Conservation (phyloP, 2,888 invertebrate genomes). For the Nemapogon koenigi region DNA sequence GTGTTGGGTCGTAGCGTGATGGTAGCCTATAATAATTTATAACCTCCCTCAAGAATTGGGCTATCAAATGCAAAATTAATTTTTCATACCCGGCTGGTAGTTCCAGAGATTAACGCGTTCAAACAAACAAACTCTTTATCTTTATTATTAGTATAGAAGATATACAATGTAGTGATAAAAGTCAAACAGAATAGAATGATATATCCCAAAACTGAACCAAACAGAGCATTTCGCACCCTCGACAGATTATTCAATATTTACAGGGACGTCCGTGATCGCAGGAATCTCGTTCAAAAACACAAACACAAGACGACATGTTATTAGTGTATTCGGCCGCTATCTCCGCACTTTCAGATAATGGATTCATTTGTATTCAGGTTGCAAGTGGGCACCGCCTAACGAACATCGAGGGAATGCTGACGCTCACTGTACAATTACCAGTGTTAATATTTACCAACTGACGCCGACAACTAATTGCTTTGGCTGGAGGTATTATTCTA, state of each 20-base stretch:
- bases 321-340: conserved; percentile 37
- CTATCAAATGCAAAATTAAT: too few species aligned
- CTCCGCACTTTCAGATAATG: conserved; percentile 38
- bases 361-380: conserved; percentile 61
- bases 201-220: too few species aligned
- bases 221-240: too few species aligned
- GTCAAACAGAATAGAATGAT: too few species aligned
- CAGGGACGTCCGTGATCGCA: not conserved
- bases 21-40: too few species aligned
- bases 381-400: conserved; percentile 51
- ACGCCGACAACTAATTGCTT: conserved; percentile 55
- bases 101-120: too few species aligned
- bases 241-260: not conserved
- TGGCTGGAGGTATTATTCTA: conserved; percentile 22
- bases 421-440: conserved; percentile 58
- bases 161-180: too few species aligned
- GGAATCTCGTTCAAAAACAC: conserved; percentile 6
- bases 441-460: conserved; percentile 62
- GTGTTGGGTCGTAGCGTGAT: too few species aligned
- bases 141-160: too few species aligned
- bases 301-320: conserved; percentile 29
- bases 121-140: too few species aligned
- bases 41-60: too few species aligned
- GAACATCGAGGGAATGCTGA: conserved; percentile 52
- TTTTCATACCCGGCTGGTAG: too few species aligned